A percentile compares a stretch with the other conserved stretches of the same genome.
Evolutionary conservation across 2,888 invertebrate genomes (phyloP).

Genomic region (Gastracanthus pulcherrimus): DNA sequence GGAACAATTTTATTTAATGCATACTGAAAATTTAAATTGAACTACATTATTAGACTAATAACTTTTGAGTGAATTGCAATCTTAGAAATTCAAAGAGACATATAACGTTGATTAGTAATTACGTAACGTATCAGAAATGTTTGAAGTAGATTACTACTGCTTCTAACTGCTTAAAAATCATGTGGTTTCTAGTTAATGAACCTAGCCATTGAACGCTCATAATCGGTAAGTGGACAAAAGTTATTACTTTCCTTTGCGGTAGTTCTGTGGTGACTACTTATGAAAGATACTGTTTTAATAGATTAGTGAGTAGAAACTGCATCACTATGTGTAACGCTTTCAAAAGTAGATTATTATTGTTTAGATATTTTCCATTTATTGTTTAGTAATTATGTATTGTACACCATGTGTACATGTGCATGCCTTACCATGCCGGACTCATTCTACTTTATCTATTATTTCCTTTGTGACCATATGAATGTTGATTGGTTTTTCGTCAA

Average conservation of each 20-base stretch:
- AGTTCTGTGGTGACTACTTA: conserved; percentile 5
- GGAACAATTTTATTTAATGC: too few species aligned
- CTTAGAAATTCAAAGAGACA: background rate
- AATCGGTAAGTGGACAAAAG: conserved; percentile 32
- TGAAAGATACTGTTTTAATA: conserved; percentile 6
- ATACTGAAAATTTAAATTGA: too few species aligned
- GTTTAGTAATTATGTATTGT: too few species aligned
- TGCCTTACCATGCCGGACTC: too few species aligned
- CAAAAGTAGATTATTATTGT: background rate
- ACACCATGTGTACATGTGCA: too few species aligned
- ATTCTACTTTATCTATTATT: too few species aligned
- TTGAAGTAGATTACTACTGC: background rate
- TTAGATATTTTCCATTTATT: background rate
- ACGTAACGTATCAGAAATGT: background rate
- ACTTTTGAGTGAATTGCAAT: background rate
- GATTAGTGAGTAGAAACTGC: background rate
- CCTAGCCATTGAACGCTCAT: conserved; percentile 14
- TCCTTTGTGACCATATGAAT: too few species aligned
- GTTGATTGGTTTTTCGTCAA: too few species aligned
- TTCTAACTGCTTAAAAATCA: conserved; percentile 6
- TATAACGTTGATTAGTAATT: background rate
- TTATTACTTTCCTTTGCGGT: conserved; percentile 23
- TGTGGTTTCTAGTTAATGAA: conserved; percentile 28
- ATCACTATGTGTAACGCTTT: background rate
- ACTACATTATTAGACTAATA: too few species aligned